Base-by-base conservation (phyloP, 2,797 vertebrate genomes). In the Silurus aristotelis region DNA sequence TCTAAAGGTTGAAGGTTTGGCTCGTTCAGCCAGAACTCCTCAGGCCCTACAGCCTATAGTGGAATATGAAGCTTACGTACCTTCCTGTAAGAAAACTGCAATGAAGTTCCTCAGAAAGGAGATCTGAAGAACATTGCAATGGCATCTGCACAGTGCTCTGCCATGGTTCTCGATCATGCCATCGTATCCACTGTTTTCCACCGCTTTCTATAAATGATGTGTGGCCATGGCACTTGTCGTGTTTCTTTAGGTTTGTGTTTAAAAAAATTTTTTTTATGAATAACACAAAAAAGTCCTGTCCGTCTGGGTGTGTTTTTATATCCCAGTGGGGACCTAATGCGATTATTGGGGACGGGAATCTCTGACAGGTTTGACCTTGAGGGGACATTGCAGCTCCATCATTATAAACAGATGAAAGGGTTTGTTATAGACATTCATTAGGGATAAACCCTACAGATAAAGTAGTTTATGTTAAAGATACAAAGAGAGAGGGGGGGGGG, bases 61-160 rank as follows among this genome's bases (percentile, higher is more conserved):
- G 71, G 86, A 84, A 80, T 77, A 85, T 87, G 67, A 80, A 87
- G 58, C 66, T 77, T 19, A 38, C 38, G 38, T 76, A 52, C 82
- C 80, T 83, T 81, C 55, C 63, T 48, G n/a, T 72, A 78, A 80
- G 83, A 68, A 72, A 31, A 82, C 20, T 20, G 78, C 71, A 78
- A 31, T 60, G 20, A 88, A 85, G 68, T 25, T 58, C 75, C 82
- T 81, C 67, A 61, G 58, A 70, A 78, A 6, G 56, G n/a, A 7
- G 2, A 17, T 68, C 70, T 84, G 19, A 43, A 31, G 22, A 75
- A 58, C 10, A 52, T 52, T 6, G 25, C 58, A 64, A 66, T 13
- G 48, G 75, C 55, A 85, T 77, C 83, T 71, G 64, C 82, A 63
- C 2, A 20, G 52, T 75, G 22, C 60, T 25, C n/a, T 7, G 48